Percentiles rank a stretch among this genome's conserved stretches.
These are phyloP conservation scores for Trogon melanurus DNA, from an alignment of 2,113 vertebrate species.

Conservation along the genomic window DNA sequence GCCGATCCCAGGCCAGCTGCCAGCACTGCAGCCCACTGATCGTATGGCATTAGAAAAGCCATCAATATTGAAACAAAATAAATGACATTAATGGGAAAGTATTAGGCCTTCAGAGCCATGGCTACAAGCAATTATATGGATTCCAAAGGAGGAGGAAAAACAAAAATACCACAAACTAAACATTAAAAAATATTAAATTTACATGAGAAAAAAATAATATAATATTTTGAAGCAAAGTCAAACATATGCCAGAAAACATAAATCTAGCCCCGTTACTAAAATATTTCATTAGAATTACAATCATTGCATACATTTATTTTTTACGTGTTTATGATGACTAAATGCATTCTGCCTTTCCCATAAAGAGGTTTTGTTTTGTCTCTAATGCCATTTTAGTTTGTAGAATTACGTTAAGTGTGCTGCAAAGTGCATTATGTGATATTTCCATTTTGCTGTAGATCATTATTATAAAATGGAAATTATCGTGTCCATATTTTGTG, in stretches of 20 bases:
- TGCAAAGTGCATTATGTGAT: slow-evolving; percentile 72
- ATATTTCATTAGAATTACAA: slow-evolving; percentile 58
- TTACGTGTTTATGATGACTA: slow-evolving; percentile 63
- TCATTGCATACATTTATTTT: slow-evolving; percentile 67
- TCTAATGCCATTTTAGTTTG: slow-evolving; percentile 76
- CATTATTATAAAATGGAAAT: slow-evolving; percentile 67
- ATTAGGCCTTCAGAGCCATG: slow-evolving; percentile 84
- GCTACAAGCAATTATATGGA: slow-evolving; percentile 86
- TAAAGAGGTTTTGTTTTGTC: slow-evolving; percentile 69
- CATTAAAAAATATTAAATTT: slow-evolving; percentile 70
- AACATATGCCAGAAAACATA: slow-evolving; percentile 52
- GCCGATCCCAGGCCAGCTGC: slow-evolving; percentile 93
- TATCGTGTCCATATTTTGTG: slow-evolving; percentile 45
- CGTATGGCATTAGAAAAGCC: slow-evolving; percentile 97
- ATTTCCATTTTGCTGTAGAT: slow-evolving; percentile 62
- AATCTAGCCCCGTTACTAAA: slow-evolving; percentile 47
- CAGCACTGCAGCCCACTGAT: slow-evolving; percentile 94
- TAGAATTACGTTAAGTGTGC: slow-evolving; percentile 76
- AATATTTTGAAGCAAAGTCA: slow-evolving; percentile 64
- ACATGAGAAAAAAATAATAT: slow-evolving; percentile 51
- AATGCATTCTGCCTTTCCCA: slow-evolving; percentile 70
- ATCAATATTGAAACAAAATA: slow-evolving; percentile 96
- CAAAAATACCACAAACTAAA: slow-evolving; percentile 74
- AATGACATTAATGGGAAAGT: slow-evolving; percentile 95
- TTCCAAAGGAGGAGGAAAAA: slow-evolving; percentile 80